A percentile compares a stretch with the other conserved stretches of the same genome.
Conservation (phyloP, 2,888 invertebrate genomes). For the Eudasyphora cyanicolor region DNA sequence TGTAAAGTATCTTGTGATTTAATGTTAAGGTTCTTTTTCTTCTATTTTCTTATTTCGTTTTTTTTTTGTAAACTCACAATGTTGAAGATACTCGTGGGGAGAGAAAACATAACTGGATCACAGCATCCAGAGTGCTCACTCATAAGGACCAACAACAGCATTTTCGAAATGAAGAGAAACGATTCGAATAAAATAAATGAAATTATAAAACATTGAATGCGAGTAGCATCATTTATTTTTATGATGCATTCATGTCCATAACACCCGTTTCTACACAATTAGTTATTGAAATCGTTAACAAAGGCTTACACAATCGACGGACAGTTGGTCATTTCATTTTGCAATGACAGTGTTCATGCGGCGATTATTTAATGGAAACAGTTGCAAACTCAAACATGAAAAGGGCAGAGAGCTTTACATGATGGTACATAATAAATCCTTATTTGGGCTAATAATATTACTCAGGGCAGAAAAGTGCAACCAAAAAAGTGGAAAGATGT, state of each 20-base stretch:
- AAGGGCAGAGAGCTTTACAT: too few species aligned
- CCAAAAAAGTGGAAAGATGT: too few species aligned
- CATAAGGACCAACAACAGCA: neutral
- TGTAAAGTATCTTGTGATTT: slow-evolving; percentile 54
- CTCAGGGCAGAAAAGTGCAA: too few species aligned
- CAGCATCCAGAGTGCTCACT: neutral
- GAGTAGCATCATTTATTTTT: slow-evolving; percentile 53
- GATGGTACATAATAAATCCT: too few species aligned
- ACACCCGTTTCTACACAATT: slow-evolving; percentile 56
- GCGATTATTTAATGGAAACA: neutral
- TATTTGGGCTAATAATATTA: too few species aligned
- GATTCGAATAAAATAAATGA: slow-evolving; percentile 18
- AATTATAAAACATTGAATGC: slow-evolving; percentile 18
- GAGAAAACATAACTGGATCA: neutral
- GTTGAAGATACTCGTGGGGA: too few species aligned
- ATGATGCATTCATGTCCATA: slow-evolving; percentile 43
- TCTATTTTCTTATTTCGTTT: neutral
- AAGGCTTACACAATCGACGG: neutral
- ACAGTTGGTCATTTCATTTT: neutral
- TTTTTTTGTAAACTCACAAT: neutral
- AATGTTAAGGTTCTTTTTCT: slow-evolving; percentile 24
- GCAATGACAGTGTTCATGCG: neutral
- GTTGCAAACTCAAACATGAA: neutral
- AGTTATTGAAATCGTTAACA: slow-evolving; percentile 54
- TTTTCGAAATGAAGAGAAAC: neutral